Evolutionary conservation across 2,113 vertebrate genomes (phyloP).

Genomic region (Vulpes vulpes): DNA sequence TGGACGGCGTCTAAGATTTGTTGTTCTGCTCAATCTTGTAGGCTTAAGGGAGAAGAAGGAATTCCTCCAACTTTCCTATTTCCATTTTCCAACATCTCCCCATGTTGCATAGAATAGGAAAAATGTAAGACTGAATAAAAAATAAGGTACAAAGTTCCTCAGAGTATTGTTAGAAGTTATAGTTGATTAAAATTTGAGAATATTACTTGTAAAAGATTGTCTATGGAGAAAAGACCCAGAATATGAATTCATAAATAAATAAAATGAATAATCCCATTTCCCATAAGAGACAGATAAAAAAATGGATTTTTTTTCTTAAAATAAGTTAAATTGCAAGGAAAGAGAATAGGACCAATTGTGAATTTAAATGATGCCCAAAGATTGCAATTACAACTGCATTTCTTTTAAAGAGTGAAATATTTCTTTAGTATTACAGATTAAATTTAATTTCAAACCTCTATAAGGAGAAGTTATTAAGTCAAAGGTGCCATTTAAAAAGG

Average conservation of each 20-base stretch:
- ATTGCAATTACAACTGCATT: constrained; percentile 54
- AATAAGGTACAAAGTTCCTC: constrained; percentile 36
- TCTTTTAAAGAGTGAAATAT: constrained; percentile 55
- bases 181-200: constrained; percentile 73
- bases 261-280: constrained; percentile 75
- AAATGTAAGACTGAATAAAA: constrained; percentile 30
- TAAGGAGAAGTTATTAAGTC: constrained; percentile 55
- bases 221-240: constrained; percentile 56
- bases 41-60: background rate
- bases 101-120: background rate
- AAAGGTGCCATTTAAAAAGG: background rate
- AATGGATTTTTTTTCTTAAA: constrained; percentile 62
- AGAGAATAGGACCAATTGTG: constrained; percentile 40
- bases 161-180: constrained; percentile 65
- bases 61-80: background rate
- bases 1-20: background rate
- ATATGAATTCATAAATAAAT: constrained; percentile 81
- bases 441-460: constrained; percentile 61
- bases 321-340: constrained; percentile 59
- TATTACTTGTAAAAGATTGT: constrained; percentile 69
- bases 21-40: background rate
- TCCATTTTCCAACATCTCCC: background rate
- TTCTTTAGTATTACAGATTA: constrained; percentile 56
- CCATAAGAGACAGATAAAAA: constrained; percentile 69
- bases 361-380: constrained; percentile 70